These are phyloP conservation scores for Sylvilagus bachmani DNA, from an alignment of 2,113 vertebrate genomes.

Conservation along the genomic window DNA sequence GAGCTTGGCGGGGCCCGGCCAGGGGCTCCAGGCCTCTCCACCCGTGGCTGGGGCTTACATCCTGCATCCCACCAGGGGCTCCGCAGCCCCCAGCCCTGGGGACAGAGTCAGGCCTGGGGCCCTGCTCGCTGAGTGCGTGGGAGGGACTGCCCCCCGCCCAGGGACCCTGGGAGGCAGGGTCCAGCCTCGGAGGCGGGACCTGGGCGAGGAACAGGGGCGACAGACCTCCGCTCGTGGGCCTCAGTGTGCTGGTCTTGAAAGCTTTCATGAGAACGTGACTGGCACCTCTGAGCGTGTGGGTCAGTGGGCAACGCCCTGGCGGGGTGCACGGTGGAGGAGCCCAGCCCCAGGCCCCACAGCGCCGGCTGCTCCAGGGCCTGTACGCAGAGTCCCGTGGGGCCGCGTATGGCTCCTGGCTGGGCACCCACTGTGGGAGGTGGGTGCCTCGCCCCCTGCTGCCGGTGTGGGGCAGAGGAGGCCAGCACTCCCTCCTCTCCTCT, in stretches of 20 bases:
- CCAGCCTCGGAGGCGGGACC: not conserved
- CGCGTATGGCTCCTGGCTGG: not conserved
- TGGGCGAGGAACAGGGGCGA: accelerated
- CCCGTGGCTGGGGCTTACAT: accelerated
- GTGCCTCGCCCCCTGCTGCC: not conserved
- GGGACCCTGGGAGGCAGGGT: too few relatives aligned
- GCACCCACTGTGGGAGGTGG: not conserved
- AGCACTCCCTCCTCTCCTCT: not conserved
- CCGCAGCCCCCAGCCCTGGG: not conserved
- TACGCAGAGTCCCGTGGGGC: not conserved
- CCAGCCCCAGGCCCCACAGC: too few relatives aligned
- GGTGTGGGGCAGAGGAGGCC: not conserved
- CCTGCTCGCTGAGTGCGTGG: too few relatives aligned
- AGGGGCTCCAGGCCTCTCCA: too few relatives aligned
- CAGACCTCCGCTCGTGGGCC: not conserved
- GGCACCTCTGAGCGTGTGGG: accelerated
- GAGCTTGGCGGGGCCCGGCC: not conserved
- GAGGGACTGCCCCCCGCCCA: too few relatives aligned
- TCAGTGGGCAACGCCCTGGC: too few relatives aligned
- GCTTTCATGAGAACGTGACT: accelerated
- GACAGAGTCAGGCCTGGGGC: too few relatives aligned
- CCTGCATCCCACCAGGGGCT: not conserved
- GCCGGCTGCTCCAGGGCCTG: not conserved
- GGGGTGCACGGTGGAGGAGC: too few relatives aligned
- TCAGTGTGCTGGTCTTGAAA: not conserved